These are phyloP conservation scores for Thumatha senex DNA, from an alignment of 2,888 invertebrate genomes.

Conservation along the genomic window DNA sequence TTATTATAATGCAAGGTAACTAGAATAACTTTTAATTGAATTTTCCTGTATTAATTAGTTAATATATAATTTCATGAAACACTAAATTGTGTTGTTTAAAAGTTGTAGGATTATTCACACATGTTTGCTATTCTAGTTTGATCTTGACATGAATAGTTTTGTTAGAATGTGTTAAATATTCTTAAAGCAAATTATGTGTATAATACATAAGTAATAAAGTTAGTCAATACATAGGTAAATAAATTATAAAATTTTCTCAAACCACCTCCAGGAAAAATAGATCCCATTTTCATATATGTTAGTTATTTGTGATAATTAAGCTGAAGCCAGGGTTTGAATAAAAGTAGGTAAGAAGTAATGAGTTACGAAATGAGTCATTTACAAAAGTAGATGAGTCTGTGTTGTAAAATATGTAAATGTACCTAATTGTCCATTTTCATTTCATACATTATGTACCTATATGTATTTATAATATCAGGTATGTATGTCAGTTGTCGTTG, in stretches of 20 bases:
- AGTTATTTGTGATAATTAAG: constrained; percentile 38
- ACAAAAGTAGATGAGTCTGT: constrained; percentile 2
- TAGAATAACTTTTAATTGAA: constrained; percentile 21
- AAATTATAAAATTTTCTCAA: constrained; percentile 8
- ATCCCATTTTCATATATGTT: constrained; percentile 14
- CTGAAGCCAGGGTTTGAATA: constrained; percentile 27
- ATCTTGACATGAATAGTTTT: constrained; percentile 11
- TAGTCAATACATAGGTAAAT: constrained; percentile 15
- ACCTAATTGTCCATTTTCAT: background rate
- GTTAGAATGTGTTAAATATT: constrained; percentile 27
- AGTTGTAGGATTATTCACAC: background rate
- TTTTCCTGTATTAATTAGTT: background rate
- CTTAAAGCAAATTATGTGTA: constrained; percentile 34
- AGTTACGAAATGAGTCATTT: constrained; percentile 12
- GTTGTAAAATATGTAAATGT: constrained; percentile 3
- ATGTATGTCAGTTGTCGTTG: background rate
- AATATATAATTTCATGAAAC: no score
- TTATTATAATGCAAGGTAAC: constrained; percentile 12
- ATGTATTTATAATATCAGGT: background rate
- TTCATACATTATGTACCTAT: background rate
- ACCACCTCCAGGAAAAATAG: constrained; percentile 26
- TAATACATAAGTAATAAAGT: constrained; percentile 33
- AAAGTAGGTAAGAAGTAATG: constrained; percentile 1
- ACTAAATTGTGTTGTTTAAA: background rate
- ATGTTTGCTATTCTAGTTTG: constrained; percentile 20